phyloP scores from a whole-genome alignment of 2,797 vertebrate genomes.

The Austrolebias charrua region DNA sequence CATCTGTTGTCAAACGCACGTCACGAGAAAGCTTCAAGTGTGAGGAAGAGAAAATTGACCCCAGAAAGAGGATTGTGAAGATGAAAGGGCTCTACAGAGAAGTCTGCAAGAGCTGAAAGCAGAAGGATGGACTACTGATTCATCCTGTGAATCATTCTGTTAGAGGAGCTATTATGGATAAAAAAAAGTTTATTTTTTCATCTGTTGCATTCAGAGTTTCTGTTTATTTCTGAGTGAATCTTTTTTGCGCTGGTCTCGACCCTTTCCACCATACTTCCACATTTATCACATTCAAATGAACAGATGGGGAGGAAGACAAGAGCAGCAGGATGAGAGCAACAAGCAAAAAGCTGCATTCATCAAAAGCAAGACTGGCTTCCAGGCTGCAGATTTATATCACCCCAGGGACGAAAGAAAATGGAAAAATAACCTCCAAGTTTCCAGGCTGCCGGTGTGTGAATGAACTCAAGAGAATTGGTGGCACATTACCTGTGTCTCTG shows the following conservation, averaged over 20 bases:
- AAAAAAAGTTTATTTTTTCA: slow-evolving; percentile 27
- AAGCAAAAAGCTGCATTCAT: slow-evolving; percentile 36
- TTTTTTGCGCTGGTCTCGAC: slow-evolving; percentile 17
- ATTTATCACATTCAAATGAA: slow-evolving; percentile 48
- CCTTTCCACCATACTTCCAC: slow-evolving; percentile 20
- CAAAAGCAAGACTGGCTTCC: slow-evolving; percentile 31
- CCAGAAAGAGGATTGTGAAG: slow-evolving; percentile 11
- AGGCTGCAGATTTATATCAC: slow-evolving; percentile 32
- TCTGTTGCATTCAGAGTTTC: slow-evolving; percentile 8
- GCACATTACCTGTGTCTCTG: slow-evolving; percentile 26
- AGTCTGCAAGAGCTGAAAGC: slow-evolving; percentile 25
- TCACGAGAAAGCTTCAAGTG: slow-evolving; percentile 10
- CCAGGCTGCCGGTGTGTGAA: slow-evolving; percentile 44
- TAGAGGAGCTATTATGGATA: slow-evolving; percentile 32
- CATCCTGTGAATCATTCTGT: slow-evolving; percentile 33
- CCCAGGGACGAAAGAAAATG: slow-evolving; percentile 33
- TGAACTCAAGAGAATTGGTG: slow-evolving; percentile 27
- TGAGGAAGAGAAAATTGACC: slow-evolving; percentile 42
- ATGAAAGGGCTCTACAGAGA: slow-evolving; percentile 25
- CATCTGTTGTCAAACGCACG: slow-evolving; percentile 21
- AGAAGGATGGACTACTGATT: slow-evolving; percentile 43
- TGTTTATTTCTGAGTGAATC: slow-evolving; percentile 15
- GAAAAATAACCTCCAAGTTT: slow-evolving; percentile 39
- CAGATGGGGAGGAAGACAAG: slow-evolving; percentile 42
- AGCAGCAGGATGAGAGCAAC: slow-evolving; percentile 30